These are phyloP conservation scores for Lucilia sericata DNA, from an alignment of 1,140 invertebrate species.

Conservation along the genomic window DNA sequence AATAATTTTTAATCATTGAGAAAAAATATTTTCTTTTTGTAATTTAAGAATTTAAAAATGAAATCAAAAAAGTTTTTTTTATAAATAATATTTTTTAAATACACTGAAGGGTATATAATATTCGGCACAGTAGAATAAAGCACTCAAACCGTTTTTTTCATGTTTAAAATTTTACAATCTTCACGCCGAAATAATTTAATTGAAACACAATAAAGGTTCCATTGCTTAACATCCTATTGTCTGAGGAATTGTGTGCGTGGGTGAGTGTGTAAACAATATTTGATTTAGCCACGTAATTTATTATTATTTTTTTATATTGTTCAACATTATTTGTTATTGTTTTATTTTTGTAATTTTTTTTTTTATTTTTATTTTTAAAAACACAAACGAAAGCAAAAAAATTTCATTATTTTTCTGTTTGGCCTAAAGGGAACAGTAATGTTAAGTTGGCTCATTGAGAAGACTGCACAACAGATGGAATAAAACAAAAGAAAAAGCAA, in stretches of 20 bases:
- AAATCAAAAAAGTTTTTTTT: too few species aligned
- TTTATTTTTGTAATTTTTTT: not conserved
- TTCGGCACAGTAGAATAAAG: too few species aligned
- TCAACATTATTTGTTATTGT: not conserved
- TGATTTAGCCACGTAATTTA: constrained; percentile 8
- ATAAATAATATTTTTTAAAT: too few species aligned
- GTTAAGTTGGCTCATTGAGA: constrained; percentile 14
- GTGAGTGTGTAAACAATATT: not conserved
- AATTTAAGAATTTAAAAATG: too few species aligned
- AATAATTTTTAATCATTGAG: too few species aligned
- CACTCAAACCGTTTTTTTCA: too few species aligned
- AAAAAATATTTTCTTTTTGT: too few species aligned
- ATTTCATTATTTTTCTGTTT: constrained; percentile 17
- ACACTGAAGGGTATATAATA: too few species aligned
- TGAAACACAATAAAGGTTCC: not conserved
- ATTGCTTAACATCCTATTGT: not conserved
- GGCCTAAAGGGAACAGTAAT: constrained; percentile 28
- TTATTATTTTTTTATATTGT: not conserved
- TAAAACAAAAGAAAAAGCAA: constrained; percentile 16
- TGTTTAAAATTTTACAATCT: too few species aligned
- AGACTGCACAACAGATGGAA: not conserved
- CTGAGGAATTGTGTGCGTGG: too few species aligned
- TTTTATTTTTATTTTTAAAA: not conserved
- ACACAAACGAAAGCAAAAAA: not conserved
- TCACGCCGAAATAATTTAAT: constrained; percentile 3